Conservation (phyloP, 2,888 invertebrate species). For the Netelia fuscicornis region DNA sequence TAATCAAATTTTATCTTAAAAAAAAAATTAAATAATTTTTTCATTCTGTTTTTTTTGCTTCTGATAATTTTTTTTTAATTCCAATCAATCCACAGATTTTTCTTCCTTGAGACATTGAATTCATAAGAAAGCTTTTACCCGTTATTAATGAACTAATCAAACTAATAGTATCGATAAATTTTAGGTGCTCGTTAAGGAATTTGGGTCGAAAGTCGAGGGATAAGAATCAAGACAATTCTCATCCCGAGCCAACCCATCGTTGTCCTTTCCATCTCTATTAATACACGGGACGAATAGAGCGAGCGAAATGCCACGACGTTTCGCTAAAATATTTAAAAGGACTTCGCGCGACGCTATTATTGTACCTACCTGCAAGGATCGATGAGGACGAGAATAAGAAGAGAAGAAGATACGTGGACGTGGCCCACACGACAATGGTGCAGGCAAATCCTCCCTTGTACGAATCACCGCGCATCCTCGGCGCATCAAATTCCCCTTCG, state of each 20-base stretch:
- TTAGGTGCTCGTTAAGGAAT: constrained; percentile 18
- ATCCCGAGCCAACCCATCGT: background rate
- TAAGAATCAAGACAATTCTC: constrained; percentile 37
- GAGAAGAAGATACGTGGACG: constrained; percentile 74
- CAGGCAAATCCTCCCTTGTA: constrained; percentile 81
- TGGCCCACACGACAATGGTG: constrained; percentile 81
- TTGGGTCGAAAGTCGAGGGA: constrained; percentile 48
- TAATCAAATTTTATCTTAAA: too few species aligned
- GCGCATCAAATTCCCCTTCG: constrained; percentile 81
- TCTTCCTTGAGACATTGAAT: too few species aligned
- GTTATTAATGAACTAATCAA: too few species aligned
- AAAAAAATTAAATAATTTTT: too few species aligned
- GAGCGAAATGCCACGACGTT: background rate
- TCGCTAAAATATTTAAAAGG: constrained; percentile 42
- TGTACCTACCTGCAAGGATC: constrained; percentile 74
- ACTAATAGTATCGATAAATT: background rate
- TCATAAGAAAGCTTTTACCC: too few species aligned
- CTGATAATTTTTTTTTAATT: too few species aligned
- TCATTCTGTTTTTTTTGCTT: too few species aligned
- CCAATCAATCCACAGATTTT: too few species aligned
- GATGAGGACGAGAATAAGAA: constrained; percentile 76
- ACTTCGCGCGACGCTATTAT: constrained; percentile 49
- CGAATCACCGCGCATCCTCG: constrained; percentile 83
- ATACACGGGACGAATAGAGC: background rate
- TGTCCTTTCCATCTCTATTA: background rate